A percentile compares a stretch with the other conserved stretches of the same genome.
phyloP scores from a whole-genome alignment of 2,888 invertebrate species.

The Steinernema carpocapsae region DNA sequence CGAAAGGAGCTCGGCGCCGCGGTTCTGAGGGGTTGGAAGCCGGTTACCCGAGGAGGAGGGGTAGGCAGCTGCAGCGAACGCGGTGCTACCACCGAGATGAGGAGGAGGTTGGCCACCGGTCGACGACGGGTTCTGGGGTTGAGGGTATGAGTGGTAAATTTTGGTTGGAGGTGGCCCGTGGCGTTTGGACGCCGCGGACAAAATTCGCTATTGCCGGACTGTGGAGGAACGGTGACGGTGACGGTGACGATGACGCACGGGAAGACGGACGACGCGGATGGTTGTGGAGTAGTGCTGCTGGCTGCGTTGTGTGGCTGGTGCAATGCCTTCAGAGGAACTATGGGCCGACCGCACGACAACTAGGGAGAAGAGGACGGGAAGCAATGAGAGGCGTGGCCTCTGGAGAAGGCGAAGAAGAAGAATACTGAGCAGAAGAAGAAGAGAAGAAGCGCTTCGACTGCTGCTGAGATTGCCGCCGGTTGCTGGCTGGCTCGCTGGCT shows the following conservation, averaged over 20 bases:
- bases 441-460: constrained; percentile 34
- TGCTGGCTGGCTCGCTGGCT: constrained; percentile 24
- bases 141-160: constrained; percentile 32
- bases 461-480: constrained; percentile 30
- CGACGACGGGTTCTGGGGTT: background rate
- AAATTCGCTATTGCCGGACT: background rate
- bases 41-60: constrained; percentile 20
- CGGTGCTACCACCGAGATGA: background rate
- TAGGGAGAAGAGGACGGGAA: constrained; percentile 35
- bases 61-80: constrained; percentile 25
- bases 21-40: background rate
- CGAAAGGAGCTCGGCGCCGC: background rate
- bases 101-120: background rate
- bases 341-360: constrained; percentile 35
- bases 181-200: constrained; percentile 13
- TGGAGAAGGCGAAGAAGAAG: constrained; percentile 34
- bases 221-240: constrained; percentile 28
- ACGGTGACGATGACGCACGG: constrained; percentile 26
- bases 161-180: constrained; percentile 26
- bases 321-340: constrained; percentile 35
- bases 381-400: constrained; percentile 35
- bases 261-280: constrained; percentile 16
- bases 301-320: constrained; percentile 5
- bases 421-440: constrained; percentile 23
- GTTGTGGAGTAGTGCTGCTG: constrained; percentile 16